These are phyloP conservation scores for Tiliacea aurago DNA, from an alignment of 2,888 invertebrate species.

Conservation along the genomic window DNA sequence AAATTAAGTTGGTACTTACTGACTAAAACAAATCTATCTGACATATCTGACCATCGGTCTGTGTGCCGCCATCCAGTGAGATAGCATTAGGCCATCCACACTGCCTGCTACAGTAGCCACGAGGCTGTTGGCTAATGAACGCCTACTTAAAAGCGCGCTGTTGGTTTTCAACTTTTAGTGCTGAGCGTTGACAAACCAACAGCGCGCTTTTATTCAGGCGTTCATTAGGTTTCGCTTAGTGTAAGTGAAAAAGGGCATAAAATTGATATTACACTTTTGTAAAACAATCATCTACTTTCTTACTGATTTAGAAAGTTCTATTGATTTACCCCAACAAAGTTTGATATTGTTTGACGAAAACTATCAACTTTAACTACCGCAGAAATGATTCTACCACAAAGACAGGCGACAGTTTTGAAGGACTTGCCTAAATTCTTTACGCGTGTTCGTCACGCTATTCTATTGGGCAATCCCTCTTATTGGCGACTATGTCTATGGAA, in stretches of 20 bases:
- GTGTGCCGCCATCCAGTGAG: no score
- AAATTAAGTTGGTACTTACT: no score
- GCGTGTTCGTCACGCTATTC: conserved; percentile 49
- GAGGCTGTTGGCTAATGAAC: no score
- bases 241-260: neutral
- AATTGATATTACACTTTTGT: no score
- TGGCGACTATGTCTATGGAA: conserved; percentile 26
- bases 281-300: neutral
- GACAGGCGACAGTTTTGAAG: conserved; percentile 31
- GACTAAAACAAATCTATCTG: no score
- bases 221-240: neutral
- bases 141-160: neutral
- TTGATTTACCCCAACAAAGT: neutral
- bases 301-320: conserved; percentile 4
- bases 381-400: neutral
- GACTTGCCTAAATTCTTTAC: conserved; percentile 14
- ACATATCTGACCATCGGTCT: no score
- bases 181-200: neutral
- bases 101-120: no score
- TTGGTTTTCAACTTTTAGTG: neutral
- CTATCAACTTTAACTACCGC: conserved; percentile 9
- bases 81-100: no score
- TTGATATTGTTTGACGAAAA: neutral
- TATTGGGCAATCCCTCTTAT: conserved; percentile 26
- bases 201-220: no score